Conservation (phyloP, 2,888 invertebrate species). For the Cheilosia vulpina region DNA sequence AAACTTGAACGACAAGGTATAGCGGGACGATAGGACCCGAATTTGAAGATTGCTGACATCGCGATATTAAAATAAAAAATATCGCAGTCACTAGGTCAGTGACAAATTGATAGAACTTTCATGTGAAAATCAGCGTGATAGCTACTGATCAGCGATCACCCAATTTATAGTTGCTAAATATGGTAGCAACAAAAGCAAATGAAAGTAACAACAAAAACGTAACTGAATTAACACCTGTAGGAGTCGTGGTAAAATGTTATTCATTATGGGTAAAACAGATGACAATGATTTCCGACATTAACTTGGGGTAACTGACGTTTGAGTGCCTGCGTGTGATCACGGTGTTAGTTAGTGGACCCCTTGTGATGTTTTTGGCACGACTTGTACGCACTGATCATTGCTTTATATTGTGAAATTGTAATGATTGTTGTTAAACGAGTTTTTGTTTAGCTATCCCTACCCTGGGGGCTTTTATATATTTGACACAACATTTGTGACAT, state of each 20-base stretch:
- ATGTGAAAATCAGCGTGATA: not conserved
- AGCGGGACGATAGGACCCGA: slow-evolving; percentile 6
- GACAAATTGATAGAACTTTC: slow-evolving; percentile 19
- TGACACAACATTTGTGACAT: not conserved
- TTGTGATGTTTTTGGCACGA: slow-evolving; percentile 12
- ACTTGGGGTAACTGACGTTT: slow-evolving; percentile 15
- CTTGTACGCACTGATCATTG: not conserved
- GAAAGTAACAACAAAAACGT: slow-evolving; percentile 25
- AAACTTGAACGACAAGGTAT: not conserved
- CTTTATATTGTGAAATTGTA: not conserved
- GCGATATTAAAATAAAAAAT: not conserved
- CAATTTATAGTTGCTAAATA: slow-evolving; percentile 18
- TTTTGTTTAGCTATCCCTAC: too few relatives aligned
- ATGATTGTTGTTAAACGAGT: not conserved
- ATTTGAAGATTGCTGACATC: slow-evolving; percentile 10
- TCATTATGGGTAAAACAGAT: slow-evolving; percentile 1
- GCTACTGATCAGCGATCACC: not conserved
- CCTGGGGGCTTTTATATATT: too few relatives aligned
- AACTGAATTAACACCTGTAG: slow-evolving; percentile 22
- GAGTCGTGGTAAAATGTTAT: slow-evolving; percentile 15
- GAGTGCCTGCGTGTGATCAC: slow-evolving; percentile 17
- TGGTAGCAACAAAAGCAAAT: slow-evolving; percentile 9
- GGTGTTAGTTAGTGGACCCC: slow-evolving; percentile 1
- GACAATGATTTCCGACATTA: slow-evolving; percentile 14
- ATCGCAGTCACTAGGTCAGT: slow-evolving; percentile 38